phyloP scores from a whole-genome alignment of 1,140 invertebrate genomes.

The Leptinotarsa undecemlineata region DNA sequence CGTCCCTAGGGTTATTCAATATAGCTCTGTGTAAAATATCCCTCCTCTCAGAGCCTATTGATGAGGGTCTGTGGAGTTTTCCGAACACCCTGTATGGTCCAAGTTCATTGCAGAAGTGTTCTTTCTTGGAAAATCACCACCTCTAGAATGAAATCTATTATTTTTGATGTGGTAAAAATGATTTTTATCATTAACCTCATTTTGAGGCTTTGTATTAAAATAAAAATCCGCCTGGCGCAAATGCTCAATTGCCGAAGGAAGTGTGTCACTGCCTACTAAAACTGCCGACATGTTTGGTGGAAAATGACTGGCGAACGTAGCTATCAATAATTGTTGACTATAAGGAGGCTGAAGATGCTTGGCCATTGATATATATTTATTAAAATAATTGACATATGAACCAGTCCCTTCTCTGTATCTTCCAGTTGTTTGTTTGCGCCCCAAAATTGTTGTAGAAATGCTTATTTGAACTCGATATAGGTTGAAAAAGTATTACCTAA shows the following conservation, averaged over 20 bases:
- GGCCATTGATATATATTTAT: neutral
- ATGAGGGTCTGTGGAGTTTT: no score
- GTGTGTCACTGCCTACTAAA: neutral
- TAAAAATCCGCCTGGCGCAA: neutral
- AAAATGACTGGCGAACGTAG: neutral
- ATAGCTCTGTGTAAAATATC: no score
- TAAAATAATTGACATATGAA: neutral
- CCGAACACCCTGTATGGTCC: no score
- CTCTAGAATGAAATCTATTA: no score
- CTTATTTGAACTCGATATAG: neutral
- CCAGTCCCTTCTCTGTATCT: neutral
- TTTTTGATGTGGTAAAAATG: neutral
- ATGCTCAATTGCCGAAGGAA: neutral
- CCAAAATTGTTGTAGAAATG: neutral
- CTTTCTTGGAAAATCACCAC: no score
- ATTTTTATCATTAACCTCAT: neutral
- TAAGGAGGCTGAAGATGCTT: neutral
- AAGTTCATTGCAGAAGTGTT: no score
- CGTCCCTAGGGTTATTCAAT: no score
- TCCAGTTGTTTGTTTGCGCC: neutral
- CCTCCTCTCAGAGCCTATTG: no score
- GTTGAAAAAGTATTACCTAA: neutral
- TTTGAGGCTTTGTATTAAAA: neutral
- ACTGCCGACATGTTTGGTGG: neutral
- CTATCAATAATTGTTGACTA: neutral